Base-by-base conservation (phyloP, 2,888 invertebrate species). In the Drosophila macrospina region DNA sequence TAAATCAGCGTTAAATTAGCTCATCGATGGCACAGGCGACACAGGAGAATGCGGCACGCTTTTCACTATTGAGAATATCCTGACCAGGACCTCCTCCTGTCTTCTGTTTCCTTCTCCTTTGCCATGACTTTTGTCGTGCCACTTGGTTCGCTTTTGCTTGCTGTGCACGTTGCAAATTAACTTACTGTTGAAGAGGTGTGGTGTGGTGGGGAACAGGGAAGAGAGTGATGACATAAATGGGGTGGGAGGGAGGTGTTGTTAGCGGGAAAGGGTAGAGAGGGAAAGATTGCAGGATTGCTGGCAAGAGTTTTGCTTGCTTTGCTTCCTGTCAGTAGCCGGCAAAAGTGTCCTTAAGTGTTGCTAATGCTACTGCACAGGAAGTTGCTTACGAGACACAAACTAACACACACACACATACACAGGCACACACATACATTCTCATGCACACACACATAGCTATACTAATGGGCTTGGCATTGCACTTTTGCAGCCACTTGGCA, bases 291-390 rank as follows among this genome's bases (percentile, higher is more conserved):
- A 47, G 52, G 60, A 54, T 39, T 32, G 72, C 69, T 65, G 66
- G 74, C 61, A 73, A 69, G 86, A 67, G 76, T 68, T 86, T 78
- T 79, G 82, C 82, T 85, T 69, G 85, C 72, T 74, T 71, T 79
- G 73, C 82, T 81, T 85, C 85, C 79, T 74, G 75, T 50, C 77
- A 61, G 69, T 59, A 55, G 74, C 72, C 74, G 75, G 72, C 74
- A 82, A 83, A 83, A 83, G 83, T 85, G 87, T 83, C 87, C 83
- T 87, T 87, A 85, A 83, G 85, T 83, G 82, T 79, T 83, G 83
- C 85, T 83, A 87, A 83, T 87, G 87, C 81, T 63, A 70, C 74
- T 70, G 78, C 84, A 69, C 81, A 82, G 81, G 83, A 86, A 86
- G 79, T 87, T 83, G 87, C 85, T 77, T 79, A 86, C 86, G 81